Evolutionary conservation across 2,113 vertebrate genomes (phyloP).

Genomic region (Cyphomyrus discorhynchus): DNA sequence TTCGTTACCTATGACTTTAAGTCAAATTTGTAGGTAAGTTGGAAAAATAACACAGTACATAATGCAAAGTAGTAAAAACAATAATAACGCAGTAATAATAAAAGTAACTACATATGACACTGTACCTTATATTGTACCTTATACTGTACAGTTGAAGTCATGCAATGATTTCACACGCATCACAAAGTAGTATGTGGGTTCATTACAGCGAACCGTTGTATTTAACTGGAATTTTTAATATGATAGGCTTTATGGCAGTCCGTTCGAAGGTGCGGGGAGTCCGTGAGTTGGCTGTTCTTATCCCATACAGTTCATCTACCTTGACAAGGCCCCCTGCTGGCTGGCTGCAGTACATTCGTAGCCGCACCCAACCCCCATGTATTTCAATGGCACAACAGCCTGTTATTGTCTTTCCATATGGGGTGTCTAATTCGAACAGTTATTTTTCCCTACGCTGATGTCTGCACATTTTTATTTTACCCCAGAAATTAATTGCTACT

Average conservation of each 20-base stretch:
- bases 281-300: background rate
- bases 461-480: background rate
- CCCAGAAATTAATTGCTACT: background rate
- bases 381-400: background rate
- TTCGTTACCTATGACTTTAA: background rate
- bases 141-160: background rate
- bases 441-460: background rate
- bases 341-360: background rate
- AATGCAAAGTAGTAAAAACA: background rate
- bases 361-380: background rate
- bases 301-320: background rate
- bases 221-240: background rate
- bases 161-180: background rate
- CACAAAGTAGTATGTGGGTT: background rate
- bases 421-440: background rate
- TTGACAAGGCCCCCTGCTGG: background rate
- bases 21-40: background rate
- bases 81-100: background rate
- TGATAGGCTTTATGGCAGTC: background rate
- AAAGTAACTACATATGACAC: background rate
- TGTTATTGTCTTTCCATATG: background rate
- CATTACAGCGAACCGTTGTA: background rate
- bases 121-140: background rate
- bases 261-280: background rate
- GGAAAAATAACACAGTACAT: background rate